Conservation (phyloP, 2,113 vertebrate species). For the Argyrosomus japonicus region DNA sequence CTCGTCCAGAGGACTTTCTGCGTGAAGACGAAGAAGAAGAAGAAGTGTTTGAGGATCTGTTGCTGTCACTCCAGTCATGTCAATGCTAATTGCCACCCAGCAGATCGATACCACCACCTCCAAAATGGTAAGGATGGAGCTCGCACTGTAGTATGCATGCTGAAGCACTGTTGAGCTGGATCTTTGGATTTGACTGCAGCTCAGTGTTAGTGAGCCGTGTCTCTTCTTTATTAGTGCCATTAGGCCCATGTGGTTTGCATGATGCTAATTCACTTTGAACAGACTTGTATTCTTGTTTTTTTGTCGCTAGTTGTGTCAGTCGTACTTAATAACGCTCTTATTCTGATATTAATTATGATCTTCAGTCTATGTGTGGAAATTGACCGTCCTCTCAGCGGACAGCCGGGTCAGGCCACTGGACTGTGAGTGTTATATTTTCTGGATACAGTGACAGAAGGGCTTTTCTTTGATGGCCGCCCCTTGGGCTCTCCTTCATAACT, state of each 20-base stretch:
- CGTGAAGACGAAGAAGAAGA: constrained; percentile 7
- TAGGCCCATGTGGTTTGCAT: constrained; percentile 28
- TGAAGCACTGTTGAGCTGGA: constrained; percentile 36
- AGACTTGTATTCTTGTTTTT: not conserved
- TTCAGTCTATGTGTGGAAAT: not conserved
- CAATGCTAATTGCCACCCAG: constrained; percentile 80
- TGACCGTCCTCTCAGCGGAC: not conserved
- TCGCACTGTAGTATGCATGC: constrained; percentile 21
- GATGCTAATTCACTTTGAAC: constrained; percentile 1
- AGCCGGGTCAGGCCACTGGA: not conserved
- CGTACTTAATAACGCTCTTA: not conserved
- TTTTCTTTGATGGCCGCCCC: constrained; percentile 31
- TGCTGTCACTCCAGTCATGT: constrained; percentile 63
- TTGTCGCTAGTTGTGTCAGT: not conserved
- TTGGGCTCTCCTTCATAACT: constrained; percentile 48
- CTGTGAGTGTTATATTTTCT: constrained; percentile 1
- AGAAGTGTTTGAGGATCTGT: constrained; percentile 17
- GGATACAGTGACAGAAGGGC: constrained; percentile 13
- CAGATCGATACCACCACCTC: constrained; percentile 74
- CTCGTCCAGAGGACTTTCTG: constrained; percentile 58
- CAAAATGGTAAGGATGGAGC: constrained; percentile 78
- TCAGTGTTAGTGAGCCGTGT: not conserved
- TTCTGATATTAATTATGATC: not conserved
- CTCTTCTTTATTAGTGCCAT: constrained; percentile 2
- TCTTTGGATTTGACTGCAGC: constrained; percentile 34